Evolutionary conservation across 2,797 vertebrate genomes (phyloP).

Genomic region (Oophaga sylvatica): DNA sequence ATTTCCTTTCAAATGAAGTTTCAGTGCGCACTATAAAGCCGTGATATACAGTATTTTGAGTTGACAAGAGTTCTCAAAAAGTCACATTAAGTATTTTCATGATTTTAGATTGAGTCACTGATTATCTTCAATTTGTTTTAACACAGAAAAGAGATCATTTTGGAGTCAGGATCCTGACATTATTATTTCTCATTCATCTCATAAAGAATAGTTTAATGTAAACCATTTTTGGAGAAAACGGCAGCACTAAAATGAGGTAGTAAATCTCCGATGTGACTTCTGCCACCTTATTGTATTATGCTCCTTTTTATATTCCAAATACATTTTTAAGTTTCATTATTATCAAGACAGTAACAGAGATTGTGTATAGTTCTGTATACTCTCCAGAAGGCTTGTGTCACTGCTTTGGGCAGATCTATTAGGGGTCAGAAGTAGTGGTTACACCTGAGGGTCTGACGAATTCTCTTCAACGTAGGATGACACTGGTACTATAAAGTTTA

Average conservation of each 20-base stretch:
- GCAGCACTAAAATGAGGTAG: constrained; percentile 18
- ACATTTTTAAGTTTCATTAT: background rate
- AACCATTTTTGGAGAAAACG: constrained; percentile 39
- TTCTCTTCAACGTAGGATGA: no score
- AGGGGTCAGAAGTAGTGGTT: no score
- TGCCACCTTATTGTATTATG: constrained; percentile 18
- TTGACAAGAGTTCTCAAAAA: constrained; percentile 3
- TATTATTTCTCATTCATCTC: constrained; percentile 40
- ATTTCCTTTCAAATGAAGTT: background rate
- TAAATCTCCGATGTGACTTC: constrained; percentile 24
- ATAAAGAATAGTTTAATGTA: constrained; percentile 37
- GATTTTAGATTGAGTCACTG: constrained; percentile 19
- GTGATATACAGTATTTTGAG: background rate
- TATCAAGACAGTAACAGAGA: background rate
- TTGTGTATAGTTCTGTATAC: no score
- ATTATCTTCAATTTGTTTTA: constrained; percentile 33
- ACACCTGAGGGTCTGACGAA: no score
- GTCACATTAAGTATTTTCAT: constrained; percentile 20
- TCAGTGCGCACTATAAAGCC: background rate
- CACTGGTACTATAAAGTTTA: no score
- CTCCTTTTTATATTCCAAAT: constrained; percentile 9
- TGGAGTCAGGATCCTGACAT: constrained; percentile 11
- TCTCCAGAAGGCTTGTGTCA: no score
- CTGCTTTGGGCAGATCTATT: no score
- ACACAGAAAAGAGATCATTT: constrained; percentile 43